Base-by-base conservation (phyloP, 23 tunicate genomes). In the Corella eumyota region DNA sequence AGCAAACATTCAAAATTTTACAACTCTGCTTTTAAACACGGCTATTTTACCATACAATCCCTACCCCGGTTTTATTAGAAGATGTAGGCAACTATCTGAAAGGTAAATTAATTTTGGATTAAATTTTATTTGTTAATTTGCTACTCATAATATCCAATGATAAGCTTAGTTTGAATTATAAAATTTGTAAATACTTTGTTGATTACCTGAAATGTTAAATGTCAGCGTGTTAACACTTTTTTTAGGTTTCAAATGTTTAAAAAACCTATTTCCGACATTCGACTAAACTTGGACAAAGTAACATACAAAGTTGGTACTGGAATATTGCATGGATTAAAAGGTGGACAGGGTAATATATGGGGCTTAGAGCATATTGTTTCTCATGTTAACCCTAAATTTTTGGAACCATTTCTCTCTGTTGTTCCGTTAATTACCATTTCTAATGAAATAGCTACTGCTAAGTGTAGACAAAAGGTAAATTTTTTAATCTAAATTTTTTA, bases 361-460 rank as follows among this genome's bases (percentile, higher is more conserved):
- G 94, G 94, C 0, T 54, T 84, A 0, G 64, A 75, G 55, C 94
- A 84, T 69, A 69, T 84, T 69, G 74, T 84, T 9, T 25, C 36
- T 9, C 71, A 54, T 56, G 59, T 75, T n/a, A 58, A 84, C 37
- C 78, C 94, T 9, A 58, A 69, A 34, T 47, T 60, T 22, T 4
- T 84, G 15, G 51, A 62, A 0, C 15, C 32, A 15, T 61, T 57
- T 50, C 44, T 51, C 2, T 25, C 45, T 25, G 15, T 69, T 30
- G 32, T 69, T 13, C 28, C 38, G 45, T n/a, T 45, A 26, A 30
- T 61, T 1, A 34, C 67, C 24, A 53, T 60, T 32, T 19, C 60
- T 20, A 30, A 35, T 35, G 72, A 67, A 51, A 32, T 3, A 3
- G 61, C 61, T 44, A 44, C 48, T 44, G 48, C 15, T 11, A 44